Evolutionary conservation across 1,140 invertebrate species (phyloP).

Genomic region (Carposina sasakii): DNA sequence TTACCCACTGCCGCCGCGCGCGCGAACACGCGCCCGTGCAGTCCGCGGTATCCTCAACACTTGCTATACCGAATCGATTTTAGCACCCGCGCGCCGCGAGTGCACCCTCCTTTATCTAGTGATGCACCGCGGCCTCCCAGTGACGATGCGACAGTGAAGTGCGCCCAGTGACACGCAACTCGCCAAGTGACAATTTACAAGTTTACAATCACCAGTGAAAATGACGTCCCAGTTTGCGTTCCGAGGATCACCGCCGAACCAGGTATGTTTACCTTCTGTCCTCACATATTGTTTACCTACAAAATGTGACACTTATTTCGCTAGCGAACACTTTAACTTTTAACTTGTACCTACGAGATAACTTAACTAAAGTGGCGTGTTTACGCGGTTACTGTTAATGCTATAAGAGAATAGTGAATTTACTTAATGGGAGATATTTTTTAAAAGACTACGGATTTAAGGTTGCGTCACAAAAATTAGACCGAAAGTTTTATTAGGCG

Average conservation of each 20-base stretch:
- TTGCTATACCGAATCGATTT: slow-evolving; percentile 46
- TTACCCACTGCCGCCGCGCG: slow-evolving; percentile 67
- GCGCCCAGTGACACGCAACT: slow-evolving; percentile 50
- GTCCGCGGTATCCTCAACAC: slow-evolving; percentile 38
- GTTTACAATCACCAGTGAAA: slow-evolving; percentile 40
- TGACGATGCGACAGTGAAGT: slow-evolving; percentile 61
- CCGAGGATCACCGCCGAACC: slow-evolving; percentile 62
- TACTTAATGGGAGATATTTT: too few species aligned
- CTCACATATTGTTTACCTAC: too few species aligned
- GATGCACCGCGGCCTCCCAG: slow-evolving; percentile 23
- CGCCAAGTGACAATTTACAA: slow-evolving; percentile 36
- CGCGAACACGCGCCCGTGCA: slow-evolving; percentile 58
- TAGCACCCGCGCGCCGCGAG: slow-evolving; percentile 23
- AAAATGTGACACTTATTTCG: too few species aligned
- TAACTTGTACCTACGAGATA: too few species aligned
- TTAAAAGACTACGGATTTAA: too few species aligned
- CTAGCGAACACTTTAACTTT: too few species aligned
- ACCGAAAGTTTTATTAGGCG: too few species aligned
- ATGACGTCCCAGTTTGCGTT: slow-evolving; percentile 68
- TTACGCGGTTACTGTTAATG: slow-evolving; percentile 36
- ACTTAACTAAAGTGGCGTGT: slow-evolving; percentile 20
- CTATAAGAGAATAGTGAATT: too few species aligned
- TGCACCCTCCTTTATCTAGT: slow-evolving; percentile 18
- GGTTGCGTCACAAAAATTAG: too few species aligned
- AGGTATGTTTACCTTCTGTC: slow-evolving; percentile 41